These are phyloP conservation scores for Agriopis marginaria DNA, from an alignment of 2,888 invertebrate genomes.

Conservation along the genomic window DNA sequence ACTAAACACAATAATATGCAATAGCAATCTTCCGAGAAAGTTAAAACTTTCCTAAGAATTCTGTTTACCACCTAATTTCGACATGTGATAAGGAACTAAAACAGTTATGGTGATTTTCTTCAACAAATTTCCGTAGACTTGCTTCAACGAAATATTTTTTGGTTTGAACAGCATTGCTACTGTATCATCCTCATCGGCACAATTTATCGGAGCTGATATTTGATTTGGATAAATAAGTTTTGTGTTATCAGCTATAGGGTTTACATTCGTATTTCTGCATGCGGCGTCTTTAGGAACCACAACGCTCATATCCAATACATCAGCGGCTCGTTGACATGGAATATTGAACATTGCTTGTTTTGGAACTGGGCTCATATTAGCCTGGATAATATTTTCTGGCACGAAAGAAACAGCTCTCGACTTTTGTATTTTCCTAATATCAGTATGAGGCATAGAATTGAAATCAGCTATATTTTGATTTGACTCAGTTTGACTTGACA, in stretches of 20 bases:
- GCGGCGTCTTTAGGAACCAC: constrained; percentile 41
- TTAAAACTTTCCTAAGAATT: neutral
- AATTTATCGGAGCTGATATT: constrained; percentile 39
- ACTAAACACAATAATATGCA: too few species aligned
- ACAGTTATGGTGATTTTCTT: constrained; percentile 62
- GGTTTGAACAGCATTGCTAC: constrained; percentile 61
- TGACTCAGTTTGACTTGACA: constrained; percentile 4
- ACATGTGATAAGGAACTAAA: constrained; percentile 62
- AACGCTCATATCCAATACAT: constrained; percentile 55
- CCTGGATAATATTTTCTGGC: constrained; percentile 21
- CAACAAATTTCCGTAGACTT: constrained; percentile 60
- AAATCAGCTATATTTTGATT: constrained; percentile 1
- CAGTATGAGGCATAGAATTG: constrained; percentile 23
- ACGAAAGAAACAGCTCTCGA: constrained; percentile 27
- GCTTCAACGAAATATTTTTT: constrained; percentile 57
- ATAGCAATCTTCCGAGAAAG: neutral
- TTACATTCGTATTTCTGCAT: constrained; percentile 39
- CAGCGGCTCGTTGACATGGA: constrained; percentile 61
- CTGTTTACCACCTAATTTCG: constrained; percentile 47
- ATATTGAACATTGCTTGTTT: constrained; percentile 52
- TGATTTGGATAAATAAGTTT: constrained; percentile 46
- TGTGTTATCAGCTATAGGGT: constrained; percentile 40
- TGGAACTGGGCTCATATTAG: constrained; percentile 24
- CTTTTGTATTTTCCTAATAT: constrained; percentile 27
- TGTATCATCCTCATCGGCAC: constrained; percentile 52